Conservation (phyloP, 2,113 vertebrate genomes). For the Psilopsiagon aurifrons region DNA sequence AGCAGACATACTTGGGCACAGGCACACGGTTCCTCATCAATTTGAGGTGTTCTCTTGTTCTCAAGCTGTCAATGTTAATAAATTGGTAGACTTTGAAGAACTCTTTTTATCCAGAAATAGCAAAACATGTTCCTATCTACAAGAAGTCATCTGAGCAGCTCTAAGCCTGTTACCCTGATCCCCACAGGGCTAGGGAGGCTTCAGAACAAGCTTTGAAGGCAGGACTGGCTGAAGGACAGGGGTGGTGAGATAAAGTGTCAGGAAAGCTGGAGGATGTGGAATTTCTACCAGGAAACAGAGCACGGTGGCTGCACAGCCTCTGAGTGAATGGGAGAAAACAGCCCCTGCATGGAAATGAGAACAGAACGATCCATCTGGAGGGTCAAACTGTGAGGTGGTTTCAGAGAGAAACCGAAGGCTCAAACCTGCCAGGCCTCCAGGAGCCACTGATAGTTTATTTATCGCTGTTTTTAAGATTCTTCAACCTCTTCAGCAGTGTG, state of each 20-base stretch:
- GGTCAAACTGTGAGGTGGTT: neutral
- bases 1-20: neutral
- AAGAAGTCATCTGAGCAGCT: neutral
- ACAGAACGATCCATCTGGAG: neutral
- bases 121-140: neutral
- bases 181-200: neutral
- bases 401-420: neutral
- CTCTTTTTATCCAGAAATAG: slow-evolving; percentile 25
- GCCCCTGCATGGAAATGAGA: neutral
- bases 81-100: neutral
- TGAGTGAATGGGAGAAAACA: neutral
- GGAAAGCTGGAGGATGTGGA: neutral
- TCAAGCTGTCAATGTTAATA: neutral
- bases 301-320: neutral
- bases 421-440: neutral
- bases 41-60: neutral
- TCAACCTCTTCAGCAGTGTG: slow-evolving; percentile 13
- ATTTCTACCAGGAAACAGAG: neutral
- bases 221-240: neutral
- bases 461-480: slow-evolving; percentile 39
- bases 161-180: slow-evolving; percentile 26
- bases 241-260: neutral
- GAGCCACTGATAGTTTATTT: slow-evolving; percentile 34
- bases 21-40: neutral
- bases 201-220: slow-evolving; percentile 3